phyloP scores from a whole-genome alignment of 1,140 invertebrate genomes.

The Carposina sasakii region DNA sequence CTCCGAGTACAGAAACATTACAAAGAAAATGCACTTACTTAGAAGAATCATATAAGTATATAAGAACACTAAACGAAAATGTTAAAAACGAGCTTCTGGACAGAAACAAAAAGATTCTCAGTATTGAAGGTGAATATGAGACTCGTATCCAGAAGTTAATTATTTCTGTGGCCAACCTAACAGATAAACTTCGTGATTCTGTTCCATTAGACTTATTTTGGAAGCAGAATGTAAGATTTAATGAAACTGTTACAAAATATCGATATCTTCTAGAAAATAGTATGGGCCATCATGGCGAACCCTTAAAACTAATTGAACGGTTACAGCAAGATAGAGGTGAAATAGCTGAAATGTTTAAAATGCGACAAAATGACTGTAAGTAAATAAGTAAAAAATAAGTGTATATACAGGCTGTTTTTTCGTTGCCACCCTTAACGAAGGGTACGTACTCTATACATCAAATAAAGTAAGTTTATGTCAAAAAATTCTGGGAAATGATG shows the following conservation, averaged over 20 bases:
- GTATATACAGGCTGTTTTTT: no score
- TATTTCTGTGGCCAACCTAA: slow-evolving; percentile 40
- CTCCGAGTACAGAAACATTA: slow-evolving; percentile 20
- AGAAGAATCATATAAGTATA: slow-evolving; percentile 55
- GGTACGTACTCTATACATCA: no score
- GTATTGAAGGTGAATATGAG: slow-evolving; percentile 47
- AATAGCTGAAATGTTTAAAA: slow-evolving; percentile 28
- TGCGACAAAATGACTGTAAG: slow-evolving; percentile 35
- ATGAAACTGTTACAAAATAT: slow-evolving; percentile 48
- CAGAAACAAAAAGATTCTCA: slow-evolving; percentile 43
- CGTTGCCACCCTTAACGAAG: no score
- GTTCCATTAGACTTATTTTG: slow-evolving; percentile 56
- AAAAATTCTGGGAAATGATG: no score
- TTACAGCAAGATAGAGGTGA: slow-evolving; percentile 20
- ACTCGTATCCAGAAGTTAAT: slow-evolving; percentile 50
- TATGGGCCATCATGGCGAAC: no score
- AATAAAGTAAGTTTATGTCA: no score
- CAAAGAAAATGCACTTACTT: slow-evolving; percentile 56
- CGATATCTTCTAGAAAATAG: slow-evolving; percentile 37
- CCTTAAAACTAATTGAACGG: no score
- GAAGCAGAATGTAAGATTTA: slow-evolving; percentile 51
- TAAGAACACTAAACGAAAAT: slow-evolving; percentile 56
- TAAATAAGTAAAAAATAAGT: no score
- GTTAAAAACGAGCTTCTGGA: slow-evolving; percentile 56
- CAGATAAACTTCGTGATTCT: slow-evolving; percentile 48